These are phyloP conservation scores for Cheilosia vulpina DNA, from an alignment of 2,888 invertebrate species.

Conservation along the genomic window DNA sequence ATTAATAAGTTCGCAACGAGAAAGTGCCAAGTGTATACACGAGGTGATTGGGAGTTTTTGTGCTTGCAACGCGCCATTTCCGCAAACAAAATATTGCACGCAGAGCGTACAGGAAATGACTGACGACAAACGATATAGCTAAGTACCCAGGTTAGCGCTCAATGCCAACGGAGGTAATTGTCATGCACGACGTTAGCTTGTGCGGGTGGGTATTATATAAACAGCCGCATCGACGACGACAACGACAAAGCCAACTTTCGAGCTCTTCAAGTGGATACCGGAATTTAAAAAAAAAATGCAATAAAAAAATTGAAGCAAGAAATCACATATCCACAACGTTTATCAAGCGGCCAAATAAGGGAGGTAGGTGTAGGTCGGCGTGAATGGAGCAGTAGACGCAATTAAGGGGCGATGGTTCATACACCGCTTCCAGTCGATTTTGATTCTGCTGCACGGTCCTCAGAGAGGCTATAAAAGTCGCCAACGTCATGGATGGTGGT, in stretches of 20 bases:
- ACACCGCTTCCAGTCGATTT: too few relatives aligned
- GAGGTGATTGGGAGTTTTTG: slow-evolving; percentile 16
- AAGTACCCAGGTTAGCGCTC: slow-evolving; percentile 20
- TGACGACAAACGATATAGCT: slow-evolving; percentile 49
- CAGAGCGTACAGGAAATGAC: slow-evolving; percentile 58
- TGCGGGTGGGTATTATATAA: slow-evolving; percentile 13
- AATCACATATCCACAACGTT: neutral
- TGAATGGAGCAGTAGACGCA: too few relatives aligned
- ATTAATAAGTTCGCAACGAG: slow-evolving; percentile 60
- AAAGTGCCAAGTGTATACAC: slow-evolving; percentile 14
- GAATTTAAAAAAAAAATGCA: slow-evolving; percentile 14
- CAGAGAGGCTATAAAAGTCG: too few relatives aligned
- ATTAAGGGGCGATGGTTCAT: too few relatives aligned
- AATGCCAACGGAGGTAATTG: slow-evolving; percentile 63
- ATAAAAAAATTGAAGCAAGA: too few relatives aligned
- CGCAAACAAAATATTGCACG: slow-evolving; percentile 48
- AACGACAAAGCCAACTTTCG: slow-evolving; percentile 31
- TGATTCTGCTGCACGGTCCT: too few relatives aligned
- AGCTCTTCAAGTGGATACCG: slow-evolving; percentile 43
- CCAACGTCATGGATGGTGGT: too few relatives aligned
- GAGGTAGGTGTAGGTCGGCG: neutral
- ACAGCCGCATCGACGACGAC: slow-evolving; percentile 10
- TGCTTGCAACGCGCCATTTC: slow-evolving; percentile 46
- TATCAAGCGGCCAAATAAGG: neutral
- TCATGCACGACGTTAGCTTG: slow-evolving; percentile 43